Conservation (phyloP, 2,888 invertebrate genomes). For the Autographa gamma region DNA sequence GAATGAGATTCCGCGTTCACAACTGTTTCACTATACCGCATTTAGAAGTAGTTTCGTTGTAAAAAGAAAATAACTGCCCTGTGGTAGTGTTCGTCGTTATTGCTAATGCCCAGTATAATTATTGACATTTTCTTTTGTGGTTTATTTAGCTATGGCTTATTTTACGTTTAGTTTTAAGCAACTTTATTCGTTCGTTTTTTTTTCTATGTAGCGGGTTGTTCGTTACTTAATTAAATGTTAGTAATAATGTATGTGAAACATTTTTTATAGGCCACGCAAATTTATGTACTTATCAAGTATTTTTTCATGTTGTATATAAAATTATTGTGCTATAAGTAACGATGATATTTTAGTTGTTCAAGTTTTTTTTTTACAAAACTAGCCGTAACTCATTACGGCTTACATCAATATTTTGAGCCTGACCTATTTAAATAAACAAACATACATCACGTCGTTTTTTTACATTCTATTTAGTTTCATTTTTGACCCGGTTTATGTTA, state of each 20-base stretch:
- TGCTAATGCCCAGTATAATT: conserved; percentile 57
- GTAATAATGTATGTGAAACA: no score
- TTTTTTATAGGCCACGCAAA: no score
- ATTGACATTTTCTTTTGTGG: conserved; percentile 44
- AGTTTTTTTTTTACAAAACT: not conserved
- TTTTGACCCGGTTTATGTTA: no score
- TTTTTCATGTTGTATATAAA: no score
- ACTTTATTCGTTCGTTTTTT: conserved; percentile 35
- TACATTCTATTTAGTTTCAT: no score
- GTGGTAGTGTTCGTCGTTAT: conserved; percentile 44
- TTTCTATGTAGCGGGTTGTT: not conserved
- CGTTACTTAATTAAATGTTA: no score
- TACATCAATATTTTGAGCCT: not conserved
- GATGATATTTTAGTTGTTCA: conserved; percentile 32
- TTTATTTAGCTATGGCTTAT: conserved; percentile 14
- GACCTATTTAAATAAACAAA: not conserved
- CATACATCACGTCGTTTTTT: not conserved
- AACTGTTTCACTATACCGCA: conserved; percentile 11
- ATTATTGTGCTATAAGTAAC: conserved; percentile 27
- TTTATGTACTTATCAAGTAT: no score
- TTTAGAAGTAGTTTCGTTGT: conserved; percentile 28
- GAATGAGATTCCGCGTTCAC: conserved; percentile 33
- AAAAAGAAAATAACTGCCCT: conserved; percentile 40
- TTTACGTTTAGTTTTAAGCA: conserved; percentile 21
- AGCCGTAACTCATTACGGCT: no score